Percentiles rank a stretch among this genome's conserved stretches.
Conservation (phyloP, 2,113 vertebrate genomes). For the Gadus macrocephalus region DNA sequence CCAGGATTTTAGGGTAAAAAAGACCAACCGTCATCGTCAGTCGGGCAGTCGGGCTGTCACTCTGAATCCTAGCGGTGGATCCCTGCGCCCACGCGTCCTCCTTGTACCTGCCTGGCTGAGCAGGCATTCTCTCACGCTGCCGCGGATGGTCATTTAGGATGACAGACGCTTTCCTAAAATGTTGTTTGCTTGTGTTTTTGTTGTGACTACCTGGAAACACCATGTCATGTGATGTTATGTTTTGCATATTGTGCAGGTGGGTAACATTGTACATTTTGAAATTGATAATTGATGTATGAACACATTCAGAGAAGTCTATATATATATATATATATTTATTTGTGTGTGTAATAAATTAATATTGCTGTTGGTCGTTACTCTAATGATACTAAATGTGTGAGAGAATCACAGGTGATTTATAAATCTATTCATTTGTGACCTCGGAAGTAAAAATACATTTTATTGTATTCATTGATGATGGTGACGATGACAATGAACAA, state of each 20-base stretch:
- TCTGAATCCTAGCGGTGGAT: constrained; percentile 18
- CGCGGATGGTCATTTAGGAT: neutral
- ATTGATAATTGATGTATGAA: neutral
- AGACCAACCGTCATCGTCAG: too few species aligned
- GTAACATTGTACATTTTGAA: neutral
- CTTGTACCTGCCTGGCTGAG: constrained; percentile 17
- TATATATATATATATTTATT: neutral
- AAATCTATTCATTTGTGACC: constrained; percentile 8
- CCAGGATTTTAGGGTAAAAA: too few species aligned
- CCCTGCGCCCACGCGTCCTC: neutral
- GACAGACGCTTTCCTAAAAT: neutral
- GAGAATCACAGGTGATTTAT: constrained; percentile 2
- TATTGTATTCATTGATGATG: constrained; percentile 33
- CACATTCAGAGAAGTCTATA: neutral
- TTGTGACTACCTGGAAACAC: neutral
- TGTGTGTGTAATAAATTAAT: neutral
- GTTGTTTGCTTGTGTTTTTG: neutral
- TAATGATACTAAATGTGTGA: constrained; percentile 1
- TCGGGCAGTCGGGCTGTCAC: constrained; percentile 27
- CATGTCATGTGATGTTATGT: neutral
- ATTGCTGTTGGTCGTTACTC: neutral
- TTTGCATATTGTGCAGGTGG: neutral
- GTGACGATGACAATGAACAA: constrained; percentile 5
- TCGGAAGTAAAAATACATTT: constrained; percentile 1
- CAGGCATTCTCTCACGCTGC: neutral